Conservation (phyloP, 2,888 invertebrate genomes). For the Podotricha telesiphe region DNA sequence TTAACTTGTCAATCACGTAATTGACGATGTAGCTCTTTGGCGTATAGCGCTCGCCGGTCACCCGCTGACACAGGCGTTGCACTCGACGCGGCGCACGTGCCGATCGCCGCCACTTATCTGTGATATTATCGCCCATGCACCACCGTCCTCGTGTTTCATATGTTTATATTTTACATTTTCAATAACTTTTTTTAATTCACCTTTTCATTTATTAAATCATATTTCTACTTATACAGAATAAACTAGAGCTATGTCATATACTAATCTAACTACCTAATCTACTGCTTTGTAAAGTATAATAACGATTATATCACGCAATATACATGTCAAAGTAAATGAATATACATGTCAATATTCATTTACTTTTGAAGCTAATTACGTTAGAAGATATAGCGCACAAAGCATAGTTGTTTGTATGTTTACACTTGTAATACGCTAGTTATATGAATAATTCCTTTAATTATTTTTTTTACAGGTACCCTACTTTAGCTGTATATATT, state of each 20-base stretch:
- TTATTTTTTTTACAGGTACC: constrained; percentile 1
- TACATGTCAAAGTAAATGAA: not conserved
- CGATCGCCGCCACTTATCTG: constrained; percentile 71
- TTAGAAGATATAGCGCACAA: not conserved
- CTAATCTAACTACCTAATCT: not conserved
- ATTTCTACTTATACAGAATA: not conserved
- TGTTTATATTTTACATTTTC: constrained; percentile 20
- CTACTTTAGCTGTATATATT: not conserved
- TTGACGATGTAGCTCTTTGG: constrained; percentile 67
- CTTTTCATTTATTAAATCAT: not conserved
- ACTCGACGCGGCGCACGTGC: constrained; percentile 76
- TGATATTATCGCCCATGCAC: constrained; percentile 66
- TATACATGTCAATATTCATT: no score
- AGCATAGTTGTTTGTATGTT: no score
- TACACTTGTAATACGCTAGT: no score
- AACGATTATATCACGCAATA: not conserved
- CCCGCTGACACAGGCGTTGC: constrained; percentile 61
- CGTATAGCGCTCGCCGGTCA: constrained; percentile 49
- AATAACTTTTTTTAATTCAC: not conserved
- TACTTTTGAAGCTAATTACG: no score
- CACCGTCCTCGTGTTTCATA: constrained; percentile 46
- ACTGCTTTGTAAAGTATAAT: not conserved
- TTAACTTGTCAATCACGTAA: constrained; percentile 73
- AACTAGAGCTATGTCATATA: not conserved
- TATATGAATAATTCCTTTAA: not conserved